Evolutionary conservation across 2,888 invertebrate species (phyloP), one percentile per base, ranked within the genome.

Genomic region (Nomada ferruginata): DNA sequence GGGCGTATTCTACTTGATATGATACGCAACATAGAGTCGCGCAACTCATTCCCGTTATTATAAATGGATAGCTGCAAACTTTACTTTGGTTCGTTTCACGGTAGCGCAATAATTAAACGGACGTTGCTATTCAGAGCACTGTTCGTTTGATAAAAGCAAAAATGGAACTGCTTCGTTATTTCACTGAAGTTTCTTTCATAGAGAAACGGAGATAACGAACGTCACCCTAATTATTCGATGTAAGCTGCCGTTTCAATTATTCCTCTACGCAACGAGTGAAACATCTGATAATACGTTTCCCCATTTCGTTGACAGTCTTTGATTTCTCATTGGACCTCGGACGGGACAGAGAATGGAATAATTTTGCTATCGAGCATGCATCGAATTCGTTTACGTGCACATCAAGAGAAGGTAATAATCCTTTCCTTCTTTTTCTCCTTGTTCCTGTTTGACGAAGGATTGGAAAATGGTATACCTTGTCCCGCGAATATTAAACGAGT

Each of bases 91-190:
- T 23, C 9, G 20, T 11, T n/a, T 15, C 55, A 29, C 23, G 68
- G 61, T 53, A 18, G 42, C 10, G 11, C 13, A 52, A 64, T 63
- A 72, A 80, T 80, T 80, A 61, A 78, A 63, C 52, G 44, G 36
- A 57, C 29, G 18, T 20, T 55, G 60, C 44, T 20, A 26, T 50
- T 66, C 10, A 18, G 36, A 47, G 11, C 7, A 18, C 13, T 15
- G 29, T 23, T 15, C 29, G 13, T 68, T 55, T 42, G 61, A 18
- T 20, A 15, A 20, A 20, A 60, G 60, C 23, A 29, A 47, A 50
- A 60, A 50, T 50, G 60, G 60, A 50, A 50, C 47, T 70, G 60
- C 2, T 36, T 42, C 18, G 47, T 23, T 18, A 57, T 57, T 57
- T 20, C 10, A 20, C n/a, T 1, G 20, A 23, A 55, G 44, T 20